Evolutionary conservation across 2,797 vertebrate species (phyloP).

Genomic region (Salmo trutta): DNA sequence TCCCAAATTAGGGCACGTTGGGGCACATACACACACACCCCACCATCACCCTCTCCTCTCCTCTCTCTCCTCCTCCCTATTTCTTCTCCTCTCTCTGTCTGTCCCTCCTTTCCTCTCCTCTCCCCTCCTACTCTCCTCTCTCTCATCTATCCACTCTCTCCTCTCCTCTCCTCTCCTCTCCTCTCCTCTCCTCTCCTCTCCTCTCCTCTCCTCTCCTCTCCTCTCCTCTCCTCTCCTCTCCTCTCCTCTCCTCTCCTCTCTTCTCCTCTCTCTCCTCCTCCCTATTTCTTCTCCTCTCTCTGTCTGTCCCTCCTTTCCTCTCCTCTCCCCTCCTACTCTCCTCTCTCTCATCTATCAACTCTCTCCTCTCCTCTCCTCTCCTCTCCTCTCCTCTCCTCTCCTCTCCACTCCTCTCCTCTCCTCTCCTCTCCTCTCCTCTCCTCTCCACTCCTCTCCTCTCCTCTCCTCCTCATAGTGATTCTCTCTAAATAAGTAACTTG

Average conservation of each 20-base stretch:
- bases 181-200: background rate
- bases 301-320: background rate
- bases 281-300: background rate
- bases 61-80: background rate
- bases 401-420: background rate
- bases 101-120: background rate
- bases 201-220: no score
- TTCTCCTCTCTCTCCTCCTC: background rate
- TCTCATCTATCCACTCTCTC: background rate
- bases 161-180: background rate
- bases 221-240: background rate
- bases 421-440: background rate
- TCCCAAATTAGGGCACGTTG: constrained; percentile 25
- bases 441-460: background rate
- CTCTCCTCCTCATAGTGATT: background rate
- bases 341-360: no score
- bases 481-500: background rate
- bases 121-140: background rate
- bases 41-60: background rate
- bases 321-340: background rate
- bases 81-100: background rate
- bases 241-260: background rate
- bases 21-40: constrained; percentile 6
- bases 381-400: background rate
- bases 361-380: background rate